Evolutionary conservation across 2,113 vertebrate genomes (phyloP).

Genomic region (Lathamus discolor): DNA sequence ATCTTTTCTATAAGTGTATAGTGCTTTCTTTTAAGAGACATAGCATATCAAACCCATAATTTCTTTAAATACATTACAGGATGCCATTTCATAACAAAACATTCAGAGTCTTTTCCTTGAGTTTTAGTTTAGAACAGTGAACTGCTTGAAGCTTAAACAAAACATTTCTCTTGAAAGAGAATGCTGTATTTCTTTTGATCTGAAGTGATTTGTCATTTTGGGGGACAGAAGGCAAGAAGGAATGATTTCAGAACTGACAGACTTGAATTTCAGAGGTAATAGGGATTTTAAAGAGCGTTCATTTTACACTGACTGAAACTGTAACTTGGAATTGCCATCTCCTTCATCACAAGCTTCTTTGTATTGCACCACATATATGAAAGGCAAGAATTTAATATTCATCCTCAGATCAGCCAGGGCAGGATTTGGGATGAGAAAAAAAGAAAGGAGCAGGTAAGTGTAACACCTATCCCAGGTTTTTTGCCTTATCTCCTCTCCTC

Average conservation of each 20-base stretch:
- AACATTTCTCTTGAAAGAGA: neutral
- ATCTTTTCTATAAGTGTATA: neutral
- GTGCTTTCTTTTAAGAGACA: neutral
- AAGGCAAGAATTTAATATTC: neutral
- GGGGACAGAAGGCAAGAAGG: neutral
- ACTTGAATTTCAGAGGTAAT: neutral
- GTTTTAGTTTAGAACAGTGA: neutral
- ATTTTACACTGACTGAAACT: neutral
- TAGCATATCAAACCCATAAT: neutral
- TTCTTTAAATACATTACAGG: neutral
- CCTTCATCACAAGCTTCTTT: neutral
- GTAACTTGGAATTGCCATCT: neutral
- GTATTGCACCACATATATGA: fast-evolving
- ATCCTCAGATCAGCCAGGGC: neutral
- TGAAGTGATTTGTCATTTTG: neutral
- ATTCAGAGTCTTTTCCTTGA: neutral
- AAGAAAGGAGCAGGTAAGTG: neutral
- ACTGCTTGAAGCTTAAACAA: neutral
- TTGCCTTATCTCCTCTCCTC: neutral
- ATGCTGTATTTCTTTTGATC: neutral
- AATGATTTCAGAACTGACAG: neutral
- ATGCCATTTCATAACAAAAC: neutral
- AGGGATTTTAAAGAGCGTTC: neutral
- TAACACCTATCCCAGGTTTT: neutral
- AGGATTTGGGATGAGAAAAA: neutral